Conservation (phyloP, 2,113 vertebrate genomes). For the Morone saxatilis region DNA sequence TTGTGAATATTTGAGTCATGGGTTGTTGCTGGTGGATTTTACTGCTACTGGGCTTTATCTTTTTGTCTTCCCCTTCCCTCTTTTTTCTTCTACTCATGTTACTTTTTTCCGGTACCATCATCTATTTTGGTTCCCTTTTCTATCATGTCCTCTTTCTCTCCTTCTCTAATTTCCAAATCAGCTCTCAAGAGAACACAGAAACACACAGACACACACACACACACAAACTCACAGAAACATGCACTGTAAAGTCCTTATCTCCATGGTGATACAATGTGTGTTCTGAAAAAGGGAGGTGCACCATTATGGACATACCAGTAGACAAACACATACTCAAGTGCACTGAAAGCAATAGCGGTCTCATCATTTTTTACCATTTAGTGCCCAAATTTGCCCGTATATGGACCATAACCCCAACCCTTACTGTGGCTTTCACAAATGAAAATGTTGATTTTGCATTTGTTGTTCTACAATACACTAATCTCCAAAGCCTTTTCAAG, state of each 20-base stretch:
- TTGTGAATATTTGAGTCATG: conserved; percentile 4
- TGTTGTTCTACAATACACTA: not conserved
- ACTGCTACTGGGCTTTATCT: not conserved
- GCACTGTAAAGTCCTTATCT: no score
- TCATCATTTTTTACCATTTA: no score
- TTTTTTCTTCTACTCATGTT: not conserved
- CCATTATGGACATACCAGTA: no score
- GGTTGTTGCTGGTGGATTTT: not conserved
- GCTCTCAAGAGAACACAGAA: not conserved
- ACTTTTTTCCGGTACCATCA: conserved; percentile 1
- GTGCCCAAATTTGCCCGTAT: no score
- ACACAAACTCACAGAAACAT: conserved; percentile 9
- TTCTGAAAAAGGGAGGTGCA: no score
- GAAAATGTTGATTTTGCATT: conserved; percentile 1
- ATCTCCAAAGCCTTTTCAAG: not conserved
- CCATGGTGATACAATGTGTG: no score
- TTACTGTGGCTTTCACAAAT: not conserved
- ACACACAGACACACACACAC: no score
- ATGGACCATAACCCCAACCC: not conserved
- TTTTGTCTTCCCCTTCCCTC: not conserved
- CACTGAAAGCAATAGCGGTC: no score
- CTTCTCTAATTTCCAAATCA: conserved; percentile 33
- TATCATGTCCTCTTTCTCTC: conserved; percentile 14
- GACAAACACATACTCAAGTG: no score
- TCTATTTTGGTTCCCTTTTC: conserved; percentile 20